phyloP scores from a whole-genome alignment of 2,113 vertebrate species.

The Phalacrocorax brasilianus region DNA sequence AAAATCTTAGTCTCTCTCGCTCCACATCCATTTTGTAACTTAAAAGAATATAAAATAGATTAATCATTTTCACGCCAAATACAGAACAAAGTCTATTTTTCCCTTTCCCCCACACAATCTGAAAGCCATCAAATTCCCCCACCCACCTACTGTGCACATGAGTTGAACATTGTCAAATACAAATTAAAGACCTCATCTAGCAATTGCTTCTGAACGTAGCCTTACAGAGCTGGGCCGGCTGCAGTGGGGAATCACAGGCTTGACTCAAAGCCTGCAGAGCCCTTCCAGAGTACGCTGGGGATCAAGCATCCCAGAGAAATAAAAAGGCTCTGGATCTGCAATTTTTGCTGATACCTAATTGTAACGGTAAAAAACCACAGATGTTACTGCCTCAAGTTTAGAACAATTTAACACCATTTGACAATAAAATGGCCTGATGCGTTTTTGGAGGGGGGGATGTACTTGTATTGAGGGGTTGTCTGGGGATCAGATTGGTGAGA shows the following conservation, averaged over 20 bases:
- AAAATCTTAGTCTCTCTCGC: not conserved
- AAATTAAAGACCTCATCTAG: slow-evolving; percentile 22
- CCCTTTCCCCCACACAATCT: not conserved
- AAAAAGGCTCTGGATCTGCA: not conserved
- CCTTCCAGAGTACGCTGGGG: accelerated
- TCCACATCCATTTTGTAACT: not conserved
- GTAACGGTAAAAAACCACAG: not conserved
- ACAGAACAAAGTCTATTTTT: slow-evolving; percentile 8
- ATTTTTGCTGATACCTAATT: not conserved
- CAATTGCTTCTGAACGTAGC: accelerated
- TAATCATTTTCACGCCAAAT: not conserved
- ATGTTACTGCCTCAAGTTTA: not conserved
- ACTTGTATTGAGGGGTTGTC: not conserved
- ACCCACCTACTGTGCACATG: not conserved
- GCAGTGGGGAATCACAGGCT: not conserved
- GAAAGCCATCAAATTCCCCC: not conserved
- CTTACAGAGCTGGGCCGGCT: accelerated
- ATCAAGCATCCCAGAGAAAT: not conserved
- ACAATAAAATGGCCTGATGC: not conserved
- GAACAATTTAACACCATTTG: not conserved
- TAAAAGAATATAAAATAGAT: not conserved
- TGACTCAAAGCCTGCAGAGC: not conserved
- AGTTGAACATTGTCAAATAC: not conserved
- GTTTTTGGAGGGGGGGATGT: not conserved
- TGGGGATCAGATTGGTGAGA: not conserved